A percentile compares a stretch with the other conserved stretches of the same genome.
Conservation (phyloP, 1,140 invertebrate species). For the Gonioctena quinquepunctata region DNA sequence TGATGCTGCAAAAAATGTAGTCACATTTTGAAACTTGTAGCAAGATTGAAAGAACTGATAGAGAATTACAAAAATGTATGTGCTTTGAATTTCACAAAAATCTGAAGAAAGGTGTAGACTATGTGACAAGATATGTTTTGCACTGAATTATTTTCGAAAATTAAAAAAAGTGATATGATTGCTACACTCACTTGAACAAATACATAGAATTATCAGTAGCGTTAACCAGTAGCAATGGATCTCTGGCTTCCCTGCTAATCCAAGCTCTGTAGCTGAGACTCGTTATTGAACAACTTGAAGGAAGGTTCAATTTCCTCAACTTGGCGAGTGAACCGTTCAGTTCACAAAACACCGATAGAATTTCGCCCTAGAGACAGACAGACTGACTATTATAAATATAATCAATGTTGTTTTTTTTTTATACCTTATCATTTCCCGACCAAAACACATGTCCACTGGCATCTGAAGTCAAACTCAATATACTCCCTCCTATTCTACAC, state of each 20-base stretch:
- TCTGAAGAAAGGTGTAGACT: no score
- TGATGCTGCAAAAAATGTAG: conserved; percentile 62
- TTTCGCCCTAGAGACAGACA: conserved; percentile 63
- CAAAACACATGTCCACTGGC: conserved; percentile 78
- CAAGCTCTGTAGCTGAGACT: conserved; percentile 81
- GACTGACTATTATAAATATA: background rate
- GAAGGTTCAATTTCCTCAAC: conserved; percentile 66
- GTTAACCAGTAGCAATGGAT: conserved; percentile 79
- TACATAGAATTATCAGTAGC: conserved; percentile 75
- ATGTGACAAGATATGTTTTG: no score
- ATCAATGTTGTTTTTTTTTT: background rate
- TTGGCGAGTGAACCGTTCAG: conserved; percentile 74
- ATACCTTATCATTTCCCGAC: conserved; percentile 81
- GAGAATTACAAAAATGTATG: no score
- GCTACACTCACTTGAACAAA: conserved; percentile 62
- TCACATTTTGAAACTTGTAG: no score
- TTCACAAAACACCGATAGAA: conserved; percentile 74
- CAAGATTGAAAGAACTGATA: no score
- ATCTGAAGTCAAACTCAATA: conserved; percentile 77
- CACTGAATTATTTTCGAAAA: no score
- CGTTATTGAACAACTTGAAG: conserved; percentile 67
- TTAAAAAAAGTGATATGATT: background rate
- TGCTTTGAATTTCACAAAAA: no score
- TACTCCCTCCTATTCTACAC: conserved; percentile 74
- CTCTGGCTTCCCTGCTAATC: conserved; percentile 76